Evolutionary conservation across 2,888 invertebrate genomes (phyloP), one percentile per base, ranked within the genome.

Genomic region (Andrena marginata): DNA sequence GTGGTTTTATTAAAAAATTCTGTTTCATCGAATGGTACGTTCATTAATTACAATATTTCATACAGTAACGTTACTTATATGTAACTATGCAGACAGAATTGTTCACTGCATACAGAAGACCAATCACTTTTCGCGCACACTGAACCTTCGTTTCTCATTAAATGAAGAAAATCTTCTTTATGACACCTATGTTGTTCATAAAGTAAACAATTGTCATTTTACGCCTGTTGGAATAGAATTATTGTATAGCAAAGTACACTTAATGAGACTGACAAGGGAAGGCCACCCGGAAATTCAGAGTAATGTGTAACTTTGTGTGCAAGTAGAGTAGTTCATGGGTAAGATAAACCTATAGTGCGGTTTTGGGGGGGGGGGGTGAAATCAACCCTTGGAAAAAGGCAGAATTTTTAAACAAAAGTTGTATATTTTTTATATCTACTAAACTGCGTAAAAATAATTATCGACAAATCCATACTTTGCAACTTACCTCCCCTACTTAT

Each of bases 41-140:
- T 13, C 2, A 8, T 31, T 35, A 64, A 26, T 79, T 69, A 79
- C 29, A 77, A n/a, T n/a, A n/a, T 33, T 62, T 33, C n/a, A 33
- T 48, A 54, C 31, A 31, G 10, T 23, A 75, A 54, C n/a, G 6
- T 48, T 16, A 31, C n/a, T 29, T 31, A 49, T n/a, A 26, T 54
- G 7, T 51, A 51, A 13, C 4, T n/a, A 63, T 20, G 6, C 8
- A 67, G 1, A 3, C 4, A 20, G 13, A n/a, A 54, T 65, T 48
- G 35, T 60, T 69, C 26, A 29, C 29, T 59, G 29, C 29, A 59
- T n/a, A 20, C 23, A 20, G 10, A 54, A 16, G 16, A n/a, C 13
- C 2, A 49, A 75, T 49, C 20, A n/a, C 8, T 6, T 51, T 16
- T 54, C 35, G 6, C 8, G 49, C 0, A 23, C 48, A 51, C 10